Evolutionary conservation across 1,140 invertebrate species (phyloP), one percentile per base, ranked within the genome.

Genomic region (Caenorhabditis inopinata): DNA sequence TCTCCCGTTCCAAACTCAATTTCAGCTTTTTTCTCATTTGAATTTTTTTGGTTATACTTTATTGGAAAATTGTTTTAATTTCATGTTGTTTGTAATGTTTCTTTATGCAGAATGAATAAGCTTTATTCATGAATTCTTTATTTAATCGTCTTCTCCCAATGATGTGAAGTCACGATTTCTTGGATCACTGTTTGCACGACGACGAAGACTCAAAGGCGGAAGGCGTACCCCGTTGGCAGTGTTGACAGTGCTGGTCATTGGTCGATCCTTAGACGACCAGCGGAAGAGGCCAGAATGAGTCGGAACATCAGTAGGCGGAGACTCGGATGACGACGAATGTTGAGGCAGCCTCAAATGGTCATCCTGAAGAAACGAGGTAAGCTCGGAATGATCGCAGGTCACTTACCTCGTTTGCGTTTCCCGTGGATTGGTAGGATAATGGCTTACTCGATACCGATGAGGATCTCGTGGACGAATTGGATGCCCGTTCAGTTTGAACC

Each of bases 1-100:
- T 42, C 68, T 2, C 12, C 48, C 35, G 18, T 29, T 29, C 12
- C 42, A 48, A 47, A 74, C 18, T 74, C 35, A 74, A 45, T 12
- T 27, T 45, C 62, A 53, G 49, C 49, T 53, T 53, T 53, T 53
- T 2, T 53, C 27, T 53, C 9, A 14, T n/a, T n/a, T n/a, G n/a
- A n/a, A n/a, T 53, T 53, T 14, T 25, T 53, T 51, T 51, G 49
- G 27, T 18, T 14, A 38, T 68, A 68, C 58, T 68, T 68, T 68
- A 68, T 68, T 68, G 58, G 38, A 68, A 68, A 68, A 68, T 62
- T 38, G 58, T 32, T 68, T 68, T 38, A 9, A 21, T 38, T 21
- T 68, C 25, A 35, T n/a, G 12, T 68, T 68, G 58, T 68, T 38
- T 68, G 25, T 38, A 32, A 38, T 38, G 29, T 68, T 27, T 38